Evolutionary conservation across 2,113 vertebrate genomes (phyloP).

Genomic region (Anolis sagrei): DNA sequence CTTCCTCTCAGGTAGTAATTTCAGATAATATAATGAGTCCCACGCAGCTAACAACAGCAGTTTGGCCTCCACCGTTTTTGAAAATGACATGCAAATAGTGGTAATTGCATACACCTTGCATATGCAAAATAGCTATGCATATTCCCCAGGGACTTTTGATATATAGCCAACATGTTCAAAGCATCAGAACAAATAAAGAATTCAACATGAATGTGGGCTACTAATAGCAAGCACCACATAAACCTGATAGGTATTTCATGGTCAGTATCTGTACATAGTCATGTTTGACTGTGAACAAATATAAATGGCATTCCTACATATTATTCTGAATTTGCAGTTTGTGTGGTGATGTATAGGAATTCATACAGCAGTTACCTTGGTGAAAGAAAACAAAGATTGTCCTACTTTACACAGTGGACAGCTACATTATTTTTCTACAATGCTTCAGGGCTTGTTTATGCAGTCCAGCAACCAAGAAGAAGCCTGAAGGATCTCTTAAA

Average conservation of each 20-base stretch:
- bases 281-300: not conserved
- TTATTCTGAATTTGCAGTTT: not conserved
- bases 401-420: not conserved
- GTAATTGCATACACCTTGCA: not conserved
- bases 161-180: not conserved
- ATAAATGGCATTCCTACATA: not conserved
- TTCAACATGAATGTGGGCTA: not conserved
- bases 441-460: not conserved
- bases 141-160: not conserved
- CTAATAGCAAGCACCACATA: not conserved
- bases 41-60: not conserved
- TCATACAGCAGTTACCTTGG: not conserved
- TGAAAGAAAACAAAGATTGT: not conserved
- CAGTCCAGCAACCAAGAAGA: accelerated
- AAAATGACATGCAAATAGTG: not conserved
- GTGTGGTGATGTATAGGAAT: not conserved
- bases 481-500: not conserved
- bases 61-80: not conserved
- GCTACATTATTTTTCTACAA: not conserved
- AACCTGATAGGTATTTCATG: not conserved
- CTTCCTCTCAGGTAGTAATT: not conserved
- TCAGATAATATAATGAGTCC: not conserved
- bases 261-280: not conserved
- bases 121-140: not conserved
- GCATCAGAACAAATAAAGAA: not conserved